Evolutionary conservation across 2,888 invertebrate genomes (phyloP).

Genomic region (Agonopterix heracliana): DNA sequence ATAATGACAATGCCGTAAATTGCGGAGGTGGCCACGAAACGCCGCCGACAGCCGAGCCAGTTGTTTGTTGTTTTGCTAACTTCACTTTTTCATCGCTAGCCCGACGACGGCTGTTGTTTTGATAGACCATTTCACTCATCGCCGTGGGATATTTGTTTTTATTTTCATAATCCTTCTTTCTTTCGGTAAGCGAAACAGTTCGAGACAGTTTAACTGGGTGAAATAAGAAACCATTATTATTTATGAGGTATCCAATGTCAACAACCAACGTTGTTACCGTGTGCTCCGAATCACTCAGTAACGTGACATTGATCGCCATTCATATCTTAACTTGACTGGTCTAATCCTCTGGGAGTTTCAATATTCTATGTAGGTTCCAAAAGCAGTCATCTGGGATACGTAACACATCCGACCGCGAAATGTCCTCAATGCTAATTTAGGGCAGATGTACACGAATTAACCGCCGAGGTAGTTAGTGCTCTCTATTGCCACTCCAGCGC

Average conservation of each 20-base stretch:
- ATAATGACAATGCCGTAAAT: conserved; percentile 63
- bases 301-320: too few relatives aligned
- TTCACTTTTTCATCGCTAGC: conserved; percentile 57
- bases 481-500: conserved; percentile 46
- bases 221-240: too few relatives aligned
- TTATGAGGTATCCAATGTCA: too few relatives aligned
- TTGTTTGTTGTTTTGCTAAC: conserved; percentile 58
- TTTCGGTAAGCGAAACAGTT: too few relatives aligned
- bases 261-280: too few relatives aligned
- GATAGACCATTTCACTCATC: conserved; percentile 26
- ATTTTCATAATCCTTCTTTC: neutral
- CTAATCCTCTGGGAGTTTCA: neutral
- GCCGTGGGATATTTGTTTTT: neutral
- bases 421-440: conserved; percentile 24
- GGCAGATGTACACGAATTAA: conserved; percentile 40
- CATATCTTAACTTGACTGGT: too few relatives aligned
- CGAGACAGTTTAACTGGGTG: too few relatives aligned
- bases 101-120: conserved; percentile 46
- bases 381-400: neutral
- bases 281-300: too few relatives aligned
- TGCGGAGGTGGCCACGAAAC: conserved; percentile 55
- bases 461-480: conserved; percentile 47
- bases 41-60: conserved; percentile 42
- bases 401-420: too few relatives aligned
- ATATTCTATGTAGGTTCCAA: neutral